phyloP scores from a whole-genome alignment of 2,888 invertebrate species.

The Spilosoma lubricipeda region DNA sequence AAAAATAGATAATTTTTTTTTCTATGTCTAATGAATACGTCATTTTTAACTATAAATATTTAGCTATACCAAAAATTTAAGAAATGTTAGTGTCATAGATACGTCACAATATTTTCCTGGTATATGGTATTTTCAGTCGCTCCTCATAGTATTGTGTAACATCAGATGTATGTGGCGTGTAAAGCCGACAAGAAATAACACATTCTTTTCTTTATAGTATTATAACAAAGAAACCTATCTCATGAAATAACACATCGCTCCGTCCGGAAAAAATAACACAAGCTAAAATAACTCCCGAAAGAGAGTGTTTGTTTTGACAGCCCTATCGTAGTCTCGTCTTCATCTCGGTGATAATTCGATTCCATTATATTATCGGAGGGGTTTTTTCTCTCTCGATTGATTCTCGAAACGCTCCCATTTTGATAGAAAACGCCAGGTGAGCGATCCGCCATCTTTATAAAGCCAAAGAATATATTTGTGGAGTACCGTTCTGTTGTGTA shows the following conservation, averaged over 20 bases:
- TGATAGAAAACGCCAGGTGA: constrained; percentile 64
- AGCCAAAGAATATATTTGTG: constrained; percentile 67
- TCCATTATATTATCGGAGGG: constrained; percentile 78
- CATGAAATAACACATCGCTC: constrained; percentile 6
- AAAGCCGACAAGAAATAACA: constrained; percentile 2
- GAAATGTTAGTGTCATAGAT: not conserved
- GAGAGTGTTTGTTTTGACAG: constrained; percentile 35
- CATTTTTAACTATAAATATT: not conserved
- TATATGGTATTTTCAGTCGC: not conserved
- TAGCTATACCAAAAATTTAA: not conserved
- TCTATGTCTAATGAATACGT: too few species aligned
- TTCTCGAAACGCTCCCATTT: constrained; percentile 60
- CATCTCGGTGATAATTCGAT: constrained; percentile 84
- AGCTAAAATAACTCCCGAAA: constrained; percentile 3
- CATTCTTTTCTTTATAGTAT: constrained; percentile 7
- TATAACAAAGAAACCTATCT: constrained; percentile 13
- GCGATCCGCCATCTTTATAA: constrained; percentile 39
- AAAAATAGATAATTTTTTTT: not conserved
- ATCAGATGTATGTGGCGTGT: not conserved
- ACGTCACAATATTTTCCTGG: not conserved
- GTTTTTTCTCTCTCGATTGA: constrained; percentile 79
- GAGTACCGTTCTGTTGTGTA: constrained; percentile 53
- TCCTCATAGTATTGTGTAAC: not conserved
- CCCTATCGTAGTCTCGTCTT: constrained; percentile 67
- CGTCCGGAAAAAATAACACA: not conserved